These are phyloP conservation scores for Athripsodes cinereus DNA, from an alignment of 2,888 invertebrate species.

Conservation along the genomic window DNA sequence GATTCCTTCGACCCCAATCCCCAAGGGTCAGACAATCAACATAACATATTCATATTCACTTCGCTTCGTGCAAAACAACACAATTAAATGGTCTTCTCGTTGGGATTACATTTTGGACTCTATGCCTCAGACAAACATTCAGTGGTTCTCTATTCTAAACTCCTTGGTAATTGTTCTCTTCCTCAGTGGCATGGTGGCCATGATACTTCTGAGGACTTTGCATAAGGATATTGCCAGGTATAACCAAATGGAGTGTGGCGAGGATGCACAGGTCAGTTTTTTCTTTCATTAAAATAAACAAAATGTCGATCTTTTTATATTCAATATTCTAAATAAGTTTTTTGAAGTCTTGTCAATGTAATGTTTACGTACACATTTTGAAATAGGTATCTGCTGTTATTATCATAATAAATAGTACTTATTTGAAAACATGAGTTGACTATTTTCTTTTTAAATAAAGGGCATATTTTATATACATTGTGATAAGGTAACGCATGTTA, in stretches of 20 bases:
- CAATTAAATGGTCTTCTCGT: constrained; percentile 95
- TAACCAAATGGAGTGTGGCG: constrained; percentile 88
- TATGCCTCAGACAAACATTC: constrained; percentile 97
- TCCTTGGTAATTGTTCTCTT: constrained; percentile 95
- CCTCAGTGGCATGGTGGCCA: constrained; percentile 98
- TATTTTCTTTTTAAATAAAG: no score
- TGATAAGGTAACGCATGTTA: no score
- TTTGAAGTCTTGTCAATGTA: no score
- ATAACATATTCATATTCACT: constrained; percentile 87
- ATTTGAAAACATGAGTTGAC: no score
- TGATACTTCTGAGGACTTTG: constrained; percentile 94
- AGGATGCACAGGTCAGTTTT: constrained; percentile 75
- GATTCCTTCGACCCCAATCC: constrained; percentile 55
- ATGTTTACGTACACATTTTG: no score
- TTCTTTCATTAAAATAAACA: no score
- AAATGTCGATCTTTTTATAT: no score
- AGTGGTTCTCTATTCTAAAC: constrained; percentile 98
- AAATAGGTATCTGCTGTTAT: no score
- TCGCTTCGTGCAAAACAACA: constrained; percentile 69
- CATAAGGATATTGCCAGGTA: constrained; percentile 99
- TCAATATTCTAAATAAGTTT: no score
- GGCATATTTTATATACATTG: no score
- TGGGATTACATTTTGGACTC: constrained; percentile 99
- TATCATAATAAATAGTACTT: no score
- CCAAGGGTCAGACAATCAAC: constrained; percentile 46